Base-by-base conservation (phyloP, 2,888 invertebrate genomes). In the Hoplodrina ambigua region DNA sequence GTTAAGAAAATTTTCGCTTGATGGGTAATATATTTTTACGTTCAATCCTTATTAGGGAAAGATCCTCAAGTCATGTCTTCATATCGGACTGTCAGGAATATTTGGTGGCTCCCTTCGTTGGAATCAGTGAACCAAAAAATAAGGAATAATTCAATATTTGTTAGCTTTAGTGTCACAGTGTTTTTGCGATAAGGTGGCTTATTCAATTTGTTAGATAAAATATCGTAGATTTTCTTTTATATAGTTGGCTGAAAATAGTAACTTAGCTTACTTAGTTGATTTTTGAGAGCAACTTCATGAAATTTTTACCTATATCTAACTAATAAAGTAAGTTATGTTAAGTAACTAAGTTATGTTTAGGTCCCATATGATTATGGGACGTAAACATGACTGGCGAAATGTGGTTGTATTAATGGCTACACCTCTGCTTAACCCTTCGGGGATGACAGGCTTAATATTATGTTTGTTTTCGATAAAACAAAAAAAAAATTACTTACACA, bases 1-100 rank as follows among this genome's bases (percentile, higher is more conserved):
- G 62, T 83, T 84, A 78, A 79, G 82, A 83, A 84, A 84, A 84
- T 80, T 84, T 83, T 84, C 75, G 65, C 80, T 71, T 72, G 84
- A 84, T 83, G 72, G 82, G 68, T 78, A 82, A 84, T 84, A 84
- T 83, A 80, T 82, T 84, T 83, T 84, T 84, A 84, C 78, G 80
- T 72, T 76, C 78, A 67, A 74, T 72, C 80, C 80, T 83, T 83
- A 80, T 82, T 82, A 84, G 62, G 60, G 74, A 72, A 53, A 68
- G 62, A 78, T 78, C 73, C 70, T 77, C 64, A 53, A 80, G 65
- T 71, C 75, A 72, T 76, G 72, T 69, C 77, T 80, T 84, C 82
- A 78, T 78, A 83, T 82, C 80, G 66, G 73, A 72, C 78, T 84
- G 84, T 80, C 84, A 83, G 46, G 49, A 82, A 72, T 76, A 57